Evolutionary conservation across 2,888 invertebrate species (phyloP), one percentile per base, ranked within the genome.

Genomic region (Seira sanloemensis): DNA sequence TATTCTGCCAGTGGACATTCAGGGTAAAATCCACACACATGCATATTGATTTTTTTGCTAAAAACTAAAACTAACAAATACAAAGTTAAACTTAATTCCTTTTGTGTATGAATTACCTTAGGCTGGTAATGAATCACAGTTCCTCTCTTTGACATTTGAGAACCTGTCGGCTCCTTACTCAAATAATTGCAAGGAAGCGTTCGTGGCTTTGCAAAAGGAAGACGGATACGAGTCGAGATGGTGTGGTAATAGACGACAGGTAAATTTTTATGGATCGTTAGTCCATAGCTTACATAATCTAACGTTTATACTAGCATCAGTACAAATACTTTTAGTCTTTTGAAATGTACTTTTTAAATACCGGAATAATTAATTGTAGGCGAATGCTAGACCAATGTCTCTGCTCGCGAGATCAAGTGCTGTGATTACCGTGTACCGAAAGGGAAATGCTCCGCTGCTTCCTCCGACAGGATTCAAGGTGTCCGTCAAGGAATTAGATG

Each of bases 381-480:
- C 86, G 7, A 88, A 89, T 79, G 84, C 87, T 24, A 74, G 88
- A 25, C 88, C 89, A 66, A 87, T 89, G 88, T 71, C 89, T 18
- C 69, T 89, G 18, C 78, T 89, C 12, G 84, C 86, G 27, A 87
- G 78, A 78, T 80, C 77, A n/a, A 84, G 74, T 69, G 89, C 88
- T 16, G 85, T 86, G 50, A 76, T 89, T 24, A 86, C 85, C 9
- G 88, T 89, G 5, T 88, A 79, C 27, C 72, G 87, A 46, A 86
- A 83, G 58, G 81, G 69, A 27, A 78, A 79, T 21, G 86, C 89
- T 1, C 81, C 86, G 25, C 18, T 73, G 1, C 82, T 76, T 19
- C 89, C 88, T 65, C 67, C 87, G n/a, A 88, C 89, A 0, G 89
- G 89, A 37, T 89, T 89, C 72, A 84, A 82, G n/a, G 86, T 89